These are phyloP conservation scores for Troides helena DNA, from an alignment of 2,888 invertebrate genomes.

Conservation along the genomic window DNA sequence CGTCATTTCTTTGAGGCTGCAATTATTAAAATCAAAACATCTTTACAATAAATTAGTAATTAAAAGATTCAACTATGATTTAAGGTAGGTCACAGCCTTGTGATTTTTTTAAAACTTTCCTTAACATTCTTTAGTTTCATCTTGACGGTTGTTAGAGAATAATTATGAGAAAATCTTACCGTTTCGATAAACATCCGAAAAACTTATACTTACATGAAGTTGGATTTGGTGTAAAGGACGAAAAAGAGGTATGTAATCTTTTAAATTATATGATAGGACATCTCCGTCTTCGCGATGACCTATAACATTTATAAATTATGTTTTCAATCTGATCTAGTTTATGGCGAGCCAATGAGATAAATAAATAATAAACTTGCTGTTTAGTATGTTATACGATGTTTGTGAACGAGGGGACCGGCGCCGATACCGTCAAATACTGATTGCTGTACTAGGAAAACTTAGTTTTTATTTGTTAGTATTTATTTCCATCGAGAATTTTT, in stretches of 20 bases:
- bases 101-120: not conserved
- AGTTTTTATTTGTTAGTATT: too few species aligned
- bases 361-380: too few species aligned
- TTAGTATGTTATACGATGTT: too few species aligned
- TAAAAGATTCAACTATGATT: not conserved
- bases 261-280: conserved; percentile 34
- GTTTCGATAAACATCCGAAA: not conserved
- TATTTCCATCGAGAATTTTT: too few species aligned
- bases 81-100: too few species aligned
- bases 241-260: conserved; percentile 40
- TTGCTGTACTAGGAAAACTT: too few species aligned
- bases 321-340: not conserved
- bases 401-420: too few species aligned
- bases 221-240: conserved; percentile 38
- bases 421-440: too few species aligned
- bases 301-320: conserved; percentile 26
- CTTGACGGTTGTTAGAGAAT: too few species aligned
- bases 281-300: conserved; percentile 38
- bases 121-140: too few species aligned
- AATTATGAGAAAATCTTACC: too few species aligned
- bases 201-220: conserved; percentile 37
- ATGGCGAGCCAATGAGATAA: too few species aligned
- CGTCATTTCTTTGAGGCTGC: conserved; percentile 33
- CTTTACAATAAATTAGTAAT: not conserved
- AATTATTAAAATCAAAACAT: conserved; percentile 22